Evolutionary conservation across 2,888 invertebrate species (phyloP).

Genomic region (Lasioglossum calceatum): DNA sequence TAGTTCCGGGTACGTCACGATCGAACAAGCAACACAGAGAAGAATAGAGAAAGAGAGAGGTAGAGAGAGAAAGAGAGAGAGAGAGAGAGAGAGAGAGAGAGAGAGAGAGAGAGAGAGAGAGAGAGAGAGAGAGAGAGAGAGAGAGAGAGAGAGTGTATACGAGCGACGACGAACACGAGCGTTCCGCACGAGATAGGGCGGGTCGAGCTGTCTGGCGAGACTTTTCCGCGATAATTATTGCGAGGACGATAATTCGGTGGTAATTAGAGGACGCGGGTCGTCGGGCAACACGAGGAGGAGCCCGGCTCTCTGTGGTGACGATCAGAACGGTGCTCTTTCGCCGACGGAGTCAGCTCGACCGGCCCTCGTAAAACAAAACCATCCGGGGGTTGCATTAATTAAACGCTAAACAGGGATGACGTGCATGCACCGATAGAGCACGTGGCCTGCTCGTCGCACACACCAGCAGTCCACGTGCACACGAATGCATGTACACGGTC

Average conservation of each 20-base stretch:
- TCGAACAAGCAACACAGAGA: neutral
- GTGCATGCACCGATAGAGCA: constrained; percentile 61
- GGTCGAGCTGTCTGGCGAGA: constrained; percentile 29
- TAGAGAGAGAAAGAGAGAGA: neutral
- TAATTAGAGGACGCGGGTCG: constrained; percentile 38
- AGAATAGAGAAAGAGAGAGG: neutral
- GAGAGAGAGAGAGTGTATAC: neutral
- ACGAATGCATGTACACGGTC: neutral
- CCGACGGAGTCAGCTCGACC: constrained; percentile 50
- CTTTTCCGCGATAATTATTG: constrained; percentile 18
- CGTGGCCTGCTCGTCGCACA: neutral
- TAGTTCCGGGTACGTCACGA: neutral
- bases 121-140: neutral
- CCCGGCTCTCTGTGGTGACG: constrained; percentile 12
- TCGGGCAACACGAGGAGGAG: constrained; percentile 2
- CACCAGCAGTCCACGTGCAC: too few relatives aligned
- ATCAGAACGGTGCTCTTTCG: constrained; percentile 43
- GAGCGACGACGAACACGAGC: neutral
- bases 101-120: neutral
- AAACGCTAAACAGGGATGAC: constrained; percentile 48
- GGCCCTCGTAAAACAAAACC: constrained; percentile 51
- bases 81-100: neutral
- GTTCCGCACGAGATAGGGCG: neutral
- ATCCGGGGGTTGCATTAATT: constrained; percentile 49
- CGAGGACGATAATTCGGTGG: constrained; percentile 16